Base-by-base conservation (phyloP, 92 coral and sea anemone species). In the Anthopleura xanthogrammica region DNA sequence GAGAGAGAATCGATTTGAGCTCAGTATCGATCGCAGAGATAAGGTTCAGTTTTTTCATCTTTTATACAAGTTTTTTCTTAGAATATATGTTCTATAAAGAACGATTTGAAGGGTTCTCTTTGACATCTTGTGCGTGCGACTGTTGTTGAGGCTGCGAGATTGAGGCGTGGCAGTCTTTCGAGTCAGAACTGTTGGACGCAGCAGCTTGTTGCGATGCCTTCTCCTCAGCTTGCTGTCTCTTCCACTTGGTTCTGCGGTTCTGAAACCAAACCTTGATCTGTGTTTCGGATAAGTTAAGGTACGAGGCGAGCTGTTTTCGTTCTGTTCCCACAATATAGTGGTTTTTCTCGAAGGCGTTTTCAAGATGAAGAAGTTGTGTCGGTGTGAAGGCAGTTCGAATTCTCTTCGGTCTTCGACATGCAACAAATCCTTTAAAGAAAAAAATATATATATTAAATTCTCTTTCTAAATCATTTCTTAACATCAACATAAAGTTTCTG, bases 211-310 rank as follows among this genome's bases (percentile, higher is more conserved):
- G 95, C 2, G 86, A 78, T 8, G 94, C 84, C 75, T 94, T 94
- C 24, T 94, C 98, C 43, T 94, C 98, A 0, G 98, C 98, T 81
- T 94, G 95, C 71, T 94, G 98, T 57, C 98, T 77, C 52, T 95
- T 95, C 92, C 91, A 95, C 74, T 95, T 95, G 0, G 98, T 95
- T 70, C 98, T 72, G 36, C 98, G 85, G 87, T 95, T 95, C 82
- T 95, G 98, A 73, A 93, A 95, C 98, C 98, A 95, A 52, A 95
- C 98, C 75, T 95, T 95, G 46, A 95, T 94, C 77, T 95, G 98
- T 17, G 97, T 93, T 83, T 95, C 98, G 16, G 97, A 93, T 36
- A 95, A 92, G 79, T 93, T 95, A 5, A 95, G 86, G 39, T 93
- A 95, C 6, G 95, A 87, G 2, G 98, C 98, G 48, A 95, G 90